These are phyloP conservation scores for Reticulitermes speratus DNA, from an alignment of 1,140 invertebrate genomes.

Conservation along the genomic window DNA sequence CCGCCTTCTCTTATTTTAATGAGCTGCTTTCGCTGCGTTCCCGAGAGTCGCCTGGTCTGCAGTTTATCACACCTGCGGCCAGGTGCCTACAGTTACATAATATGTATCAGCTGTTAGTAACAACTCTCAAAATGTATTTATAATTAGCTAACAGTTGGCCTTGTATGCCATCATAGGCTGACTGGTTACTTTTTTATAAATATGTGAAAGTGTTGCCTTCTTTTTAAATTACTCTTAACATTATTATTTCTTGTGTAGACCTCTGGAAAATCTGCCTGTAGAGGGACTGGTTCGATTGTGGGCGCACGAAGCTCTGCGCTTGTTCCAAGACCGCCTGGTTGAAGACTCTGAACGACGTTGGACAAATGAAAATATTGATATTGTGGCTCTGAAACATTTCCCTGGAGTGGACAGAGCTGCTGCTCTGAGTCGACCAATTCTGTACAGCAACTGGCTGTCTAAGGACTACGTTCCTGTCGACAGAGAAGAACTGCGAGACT, in stretches of 20 bases:
- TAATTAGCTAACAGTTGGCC: too few species aligned
- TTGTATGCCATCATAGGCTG: too few species aligned
- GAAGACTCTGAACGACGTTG: constrained; percentile 92
- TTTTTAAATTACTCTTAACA: too few species aligned
- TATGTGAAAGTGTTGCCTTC: too few species aligned
- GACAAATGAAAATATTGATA: constrained; percentile 98
- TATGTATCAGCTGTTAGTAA: too few species aligned
- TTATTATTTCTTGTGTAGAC: constrained; percentile 50
- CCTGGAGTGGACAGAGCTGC: constrained; percentile 83
- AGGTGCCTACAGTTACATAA: too few species aligned
- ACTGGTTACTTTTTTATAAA: too few species aligned
- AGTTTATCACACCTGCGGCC: too few species aligned
- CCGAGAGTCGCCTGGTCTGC: too few species aligned
- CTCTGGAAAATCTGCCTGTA: constrained; percentile 85
- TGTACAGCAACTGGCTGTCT: constrained; percentile 98
- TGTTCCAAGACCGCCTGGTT: constrained; percentile 96
- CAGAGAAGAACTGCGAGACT: constrained; percentile 91
- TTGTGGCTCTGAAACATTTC: constrained; percentile 94
- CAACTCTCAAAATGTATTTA: too few species aligned
- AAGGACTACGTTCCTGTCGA: constrained; percentile 98
- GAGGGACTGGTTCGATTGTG: constrained; percentile 96
- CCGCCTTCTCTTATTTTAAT: too few species aligned
- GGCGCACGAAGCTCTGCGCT: constrained; percentile 96
- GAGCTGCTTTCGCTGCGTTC: too few species aligned
- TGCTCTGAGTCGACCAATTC: constrained; percentile 85